Evolutionary conservation across 2,113 vertebrate species (phyloP).

Genomic region (Phocoena sinus): DNA sequence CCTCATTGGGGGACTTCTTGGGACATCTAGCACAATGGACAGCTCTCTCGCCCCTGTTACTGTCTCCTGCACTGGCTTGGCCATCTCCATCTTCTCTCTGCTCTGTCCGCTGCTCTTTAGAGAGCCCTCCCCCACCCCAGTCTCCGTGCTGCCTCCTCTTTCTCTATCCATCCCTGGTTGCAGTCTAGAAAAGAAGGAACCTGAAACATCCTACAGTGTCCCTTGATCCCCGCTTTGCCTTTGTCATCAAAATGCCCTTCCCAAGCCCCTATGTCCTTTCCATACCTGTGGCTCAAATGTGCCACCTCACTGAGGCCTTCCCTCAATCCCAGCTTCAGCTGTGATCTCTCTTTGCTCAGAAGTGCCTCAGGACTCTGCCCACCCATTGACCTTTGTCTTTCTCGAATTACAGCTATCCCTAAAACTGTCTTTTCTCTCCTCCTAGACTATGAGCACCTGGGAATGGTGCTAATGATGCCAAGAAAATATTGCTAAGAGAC

Average conservation of each 20-base stretch:
- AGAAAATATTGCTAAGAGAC: not conserved
- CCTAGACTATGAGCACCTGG: not conserved
- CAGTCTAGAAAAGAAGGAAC: not conserved
- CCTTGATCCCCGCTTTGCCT: no score
- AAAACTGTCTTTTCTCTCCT: not conserved
- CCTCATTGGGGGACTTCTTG: not conserved
- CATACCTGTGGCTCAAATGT: no score
- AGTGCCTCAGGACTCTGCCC: not conserved
- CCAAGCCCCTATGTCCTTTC: fast-evolving
- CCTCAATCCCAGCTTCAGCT: fast-evolving
- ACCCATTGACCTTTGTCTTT: not conserved
- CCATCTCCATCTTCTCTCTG: not conserved
- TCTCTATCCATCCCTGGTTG: no score
- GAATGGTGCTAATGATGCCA: not conserved
- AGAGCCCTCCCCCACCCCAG: not conserved
- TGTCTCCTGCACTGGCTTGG: not conserved
- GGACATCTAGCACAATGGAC: not conserved
- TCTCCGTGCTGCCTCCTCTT: not conserved
- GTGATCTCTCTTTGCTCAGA: not conserved
- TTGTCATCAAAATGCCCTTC: not conserved
- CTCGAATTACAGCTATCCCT: not conserved
- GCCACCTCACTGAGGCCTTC: not conserved
- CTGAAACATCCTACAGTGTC: not conserved
- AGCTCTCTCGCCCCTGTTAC: not conserved
- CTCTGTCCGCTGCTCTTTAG: not conserved